These are phyloP conservation scores for Alfaro cultratus DNA, from an alignment of 2,797 vertebrate species.

Conservation along the genomic window DNA sequence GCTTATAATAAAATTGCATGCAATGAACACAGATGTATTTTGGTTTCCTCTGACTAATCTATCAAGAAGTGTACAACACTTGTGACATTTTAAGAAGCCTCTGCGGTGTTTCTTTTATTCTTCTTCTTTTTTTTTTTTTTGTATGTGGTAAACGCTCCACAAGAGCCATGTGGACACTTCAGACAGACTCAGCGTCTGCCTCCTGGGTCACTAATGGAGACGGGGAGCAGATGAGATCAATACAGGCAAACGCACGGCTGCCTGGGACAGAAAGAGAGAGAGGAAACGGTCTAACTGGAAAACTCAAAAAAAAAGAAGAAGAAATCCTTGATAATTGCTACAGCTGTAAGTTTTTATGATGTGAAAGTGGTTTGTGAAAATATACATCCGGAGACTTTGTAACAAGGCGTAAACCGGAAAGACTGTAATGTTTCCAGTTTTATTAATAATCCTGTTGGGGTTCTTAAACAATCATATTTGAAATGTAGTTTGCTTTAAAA, in stretches of 20 bases:
- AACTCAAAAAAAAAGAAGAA: constrained; percentile 38
- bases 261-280: constrained; percentile 40
- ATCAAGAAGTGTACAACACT: constrained; percentile 9
- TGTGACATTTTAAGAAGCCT: constrained; percentile 34
- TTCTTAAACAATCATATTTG: background rate
- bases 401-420: background rate
- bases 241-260: constrained; percentile 74
- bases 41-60: constrained; percentile 17
- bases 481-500: background rate
- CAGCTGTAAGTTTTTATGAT: background rate
- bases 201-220: constrained; percentile 83
- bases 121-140: background rate
- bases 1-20: background rate
- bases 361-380: background rate
- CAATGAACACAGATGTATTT: background rate
- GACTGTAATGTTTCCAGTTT: background rate
- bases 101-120: background rate
- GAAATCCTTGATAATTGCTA: constrained; percentile 35
- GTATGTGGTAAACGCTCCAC: constrained; percentile 25
- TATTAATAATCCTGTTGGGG: background rate
- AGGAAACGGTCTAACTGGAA: constrained; percentile 49
- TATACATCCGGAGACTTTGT: background rate
- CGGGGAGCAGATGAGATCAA: constrained; percentile 77
- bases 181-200: constrained; percentile 79
- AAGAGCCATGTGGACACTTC: constrained; percentile 29